A percentile compares a stretch with the other conserved stretches of the same genome.
These are phyloP conservation scores for Eleginops maclovinus DNA, from an alignment of 2,113 vertebrate species.

Conservation along the genomic window DNA sequence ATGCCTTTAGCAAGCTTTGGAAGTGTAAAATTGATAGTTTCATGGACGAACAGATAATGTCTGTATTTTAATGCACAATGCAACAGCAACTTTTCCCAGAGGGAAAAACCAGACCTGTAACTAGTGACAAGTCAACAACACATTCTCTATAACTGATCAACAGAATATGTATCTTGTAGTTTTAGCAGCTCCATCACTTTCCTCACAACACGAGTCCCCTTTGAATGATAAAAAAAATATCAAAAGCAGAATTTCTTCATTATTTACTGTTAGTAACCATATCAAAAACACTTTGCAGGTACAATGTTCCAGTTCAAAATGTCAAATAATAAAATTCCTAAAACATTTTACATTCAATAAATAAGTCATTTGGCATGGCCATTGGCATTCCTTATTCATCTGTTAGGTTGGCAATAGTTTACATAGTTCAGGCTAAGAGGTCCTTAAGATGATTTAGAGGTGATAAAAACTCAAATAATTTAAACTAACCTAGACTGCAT, in stretches of 20 bases:
- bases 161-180: background rate
- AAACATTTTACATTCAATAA: background rate
- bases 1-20: background rate
- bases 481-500: background rate
- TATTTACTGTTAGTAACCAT: too few relatives aligned
- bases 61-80: background rate
- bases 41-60: background rate
- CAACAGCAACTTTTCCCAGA: background rate
- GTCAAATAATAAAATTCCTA: background rate
- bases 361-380: background rate
- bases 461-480: background rate
- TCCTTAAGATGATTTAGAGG: background rate
- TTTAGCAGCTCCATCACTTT: background rate
- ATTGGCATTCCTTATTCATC: background rate
- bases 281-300: too few relatives aligned
- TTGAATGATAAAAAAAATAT: constrained; percentile 1
- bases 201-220: background rate
- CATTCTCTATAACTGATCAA: background rate
- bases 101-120: background rate
- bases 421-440: background rate
- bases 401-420: background rate
- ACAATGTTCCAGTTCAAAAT: background rate
- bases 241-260: background rate
- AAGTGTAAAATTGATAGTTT: background rate
- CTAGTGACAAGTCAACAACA: background rate